Evolutionary conservation across 2,797 vertebrate species (phyloP).

Genomic region (Uromys caudimaculatus): DNA sequence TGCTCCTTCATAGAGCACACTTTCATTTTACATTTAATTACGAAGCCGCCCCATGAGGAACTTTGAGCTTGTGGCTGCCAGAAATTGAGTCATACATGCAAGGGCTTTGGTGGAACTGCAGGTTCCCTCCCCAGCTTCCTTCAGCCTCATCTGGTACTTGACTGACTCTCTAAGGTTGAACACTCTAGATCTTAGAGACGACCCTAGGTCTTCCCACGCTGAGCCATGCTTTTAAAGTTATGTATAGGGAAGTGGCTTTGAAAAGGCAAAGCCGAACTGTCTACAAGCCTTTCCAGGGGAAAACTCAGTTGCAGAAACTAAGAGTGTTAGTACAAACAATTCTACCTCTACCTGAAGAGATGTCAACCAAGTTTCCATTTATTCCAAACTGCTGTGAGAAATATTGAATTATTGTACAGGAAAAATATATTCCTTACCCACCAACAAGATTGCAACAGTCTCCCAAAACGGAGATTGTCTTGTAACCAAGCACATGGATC

Average conservation of each 20-base stretch:
- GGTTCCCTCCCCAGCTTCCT: slow-evolving; percentile 71
- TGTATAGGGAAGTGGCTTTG: background rate
- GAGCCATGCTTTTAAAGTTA: slow-evolving; percentile 68
- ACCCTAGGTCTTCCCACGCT: slow-evolving; percentile 79
- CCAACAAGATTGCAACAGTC: slow-evolving; percentile 82
- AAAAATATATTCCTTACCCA: slow-evolving; percentile 67
- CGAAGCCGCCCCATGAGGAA: slow-evolving; percentile 79
- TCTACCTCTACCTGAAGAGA: slow-evolving; percentile 74
- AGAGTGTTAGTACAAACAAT: slow-evolving; percentile 62
- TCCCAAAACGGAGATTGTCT: slow-evolving; percentile 81
- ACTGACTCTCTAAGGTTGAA: slow-evolving; percentile 90
- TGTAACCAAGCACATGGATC: slow-evolving; percentile 78
- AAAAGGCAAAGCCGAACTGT: slow-evolving; percentile 23
- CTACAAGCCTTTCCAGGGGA: slow-evolving; percentile 62
- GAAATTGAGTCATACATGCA: slow-evolving; percentile 87
- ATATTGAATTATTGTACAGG: slow-evolving; percentile 80
- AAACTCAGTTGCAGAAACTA: slow-evolving; percentile 63
- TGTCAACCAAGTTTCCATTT: slow-evolving; percentile 81
- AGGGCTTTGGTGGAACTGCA: slow-evolving; percentile 86
- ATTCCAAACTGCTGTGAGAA: slow-evolving; percentile 78
- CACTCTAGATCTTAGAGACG: slow-evolving; percentile 87
- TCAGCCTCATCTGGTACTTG: slow-evolving; percentile 81
- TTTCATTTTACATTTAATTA: slow-evolving; percentile 85
- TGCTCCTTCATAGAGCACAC: slow-evolving; percentile 61
- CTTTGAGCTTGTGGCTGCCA: slow-evolving; percentile 89